These are phyloP conservation scores for Festucalex cinctus DNA, from an alignment of 2,113 vertebrate genomes.

Conservation along the genomic window DNA sequence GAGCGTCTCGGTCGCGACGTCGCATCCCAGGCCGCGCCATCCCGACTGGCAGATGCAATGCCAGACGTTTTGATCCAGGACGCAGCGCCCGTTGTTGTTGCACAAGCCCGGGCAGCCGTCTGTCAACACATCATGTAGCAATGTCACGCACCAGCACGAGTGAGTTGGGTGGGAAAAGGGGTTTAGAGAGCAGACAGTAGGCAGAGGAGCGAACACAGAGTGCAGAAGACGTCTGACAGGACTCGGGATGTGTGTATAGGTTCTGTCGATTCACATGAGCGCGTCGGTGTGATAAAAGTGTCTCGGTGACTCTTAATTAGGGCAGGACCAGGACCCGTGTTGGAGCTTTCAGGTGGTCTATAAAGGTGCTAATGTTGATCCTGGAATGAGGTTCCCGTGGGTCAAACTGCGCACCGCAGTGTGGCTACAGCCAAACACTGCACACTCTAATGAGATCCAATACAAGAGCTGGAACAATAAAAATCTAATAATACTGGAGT, in stretches of 20 bases:
- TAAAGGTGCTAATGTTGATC: not conserved
- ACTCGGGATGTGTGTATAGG: conserved; percentile 55
- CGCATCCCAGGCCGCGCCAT: conserved; percentile 96
- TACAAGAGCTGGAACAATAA: not conserved
- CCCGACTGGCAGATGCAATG: conserved; percentile 96
- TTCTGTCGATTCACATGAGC: conserved; percentile 97
- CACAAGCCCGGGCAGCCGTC: conserved; percentile 97
- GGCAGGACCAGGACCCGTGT: not conserved
- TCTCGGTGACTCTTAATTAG: conserved; percentile 7
- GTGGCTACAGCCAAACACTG: not conserved
- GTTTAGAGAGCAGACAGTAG: conserved; percentile 49
- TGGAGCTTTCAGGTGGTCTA: not conserved
- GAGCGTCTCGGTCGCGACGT: conserved; percentile 95
- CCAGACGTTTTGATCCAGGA: conserved; percentile 96
- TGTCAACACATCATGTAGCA: conserved; percentile 71
- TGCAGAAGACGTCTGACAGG: conserved; percentile 82
- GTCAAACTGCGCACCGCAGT: not conserved
- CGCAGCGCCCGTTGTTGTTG: conserved; percentile 96
- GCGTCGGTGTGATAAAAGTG: conserved; percentile 16
- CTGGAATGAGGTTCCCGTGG: not conserved
- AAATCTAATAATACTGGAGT: not conserved
- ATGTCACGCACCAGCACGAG: conserved; percentile 60
- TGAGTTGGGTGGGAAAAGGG: conserved; percentile 75
- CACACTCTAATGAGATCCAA: not conserved
- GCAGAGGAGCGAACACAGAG: conserved; percentile 60